A percentile compares a stretch with the other conserved stretches of the same genome.
Conservation (phyloP, 2,113 vertebrate genomes). For the Pterocles gutturalis region DNA sequence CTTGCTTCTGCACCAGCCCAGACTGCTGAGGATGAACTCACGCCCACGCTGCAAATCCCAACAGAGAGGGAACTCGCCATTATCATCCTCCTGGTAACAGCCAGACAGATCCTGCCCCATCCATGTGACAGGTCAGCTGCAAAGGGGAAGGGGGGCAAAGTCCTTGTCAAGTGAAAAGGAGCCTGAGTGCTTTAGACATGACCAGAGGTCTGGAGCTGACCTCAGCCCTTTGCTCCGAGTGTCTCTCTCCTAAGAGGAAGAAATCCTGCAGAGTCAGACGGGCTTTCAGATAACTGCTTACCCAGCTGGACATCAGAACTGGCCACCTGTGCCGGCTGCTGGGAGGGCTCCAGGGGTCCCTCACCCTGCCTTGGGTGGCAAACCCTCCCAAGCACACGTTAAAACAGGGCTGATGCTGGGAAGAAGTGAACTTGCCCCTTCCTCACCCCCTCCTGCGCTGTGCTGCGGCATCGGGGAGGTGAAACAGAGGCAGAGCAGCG, state of each 20-base stretch:
- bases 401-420: background rate
- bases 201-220: background rate
- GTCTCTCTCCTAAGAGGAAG: background rate
- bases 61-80: background rate
- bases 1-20: background rate
- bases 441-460: background rate
- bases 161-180: background rate
- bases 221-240: background rate
- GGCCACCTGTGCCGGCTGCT: background rate
- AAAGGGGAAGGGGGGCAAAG: background rate
- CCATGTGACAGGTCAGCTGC: background rate
- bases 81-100: rapidly evolving
- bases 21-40: background rate
- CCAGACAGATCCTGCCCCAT: background rate
- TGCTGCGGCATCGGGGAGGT: background rate
- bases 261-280: background rate
- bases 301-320: rapidly evolving
- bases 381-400: rapidly evolving
- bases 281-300: background rate
- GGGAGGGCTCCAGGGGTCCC: background rate
- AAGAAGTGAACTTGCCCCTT: rapidly evolving
- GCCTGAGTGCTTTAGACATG: background rate
- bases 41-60: background rate
- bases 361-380: rapidly evolving
- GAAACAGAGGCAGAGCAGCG: background rate